Conservation (phyloP, 1,140 invertebrate species). For the Lepidotrigona ventralis region DNA sequence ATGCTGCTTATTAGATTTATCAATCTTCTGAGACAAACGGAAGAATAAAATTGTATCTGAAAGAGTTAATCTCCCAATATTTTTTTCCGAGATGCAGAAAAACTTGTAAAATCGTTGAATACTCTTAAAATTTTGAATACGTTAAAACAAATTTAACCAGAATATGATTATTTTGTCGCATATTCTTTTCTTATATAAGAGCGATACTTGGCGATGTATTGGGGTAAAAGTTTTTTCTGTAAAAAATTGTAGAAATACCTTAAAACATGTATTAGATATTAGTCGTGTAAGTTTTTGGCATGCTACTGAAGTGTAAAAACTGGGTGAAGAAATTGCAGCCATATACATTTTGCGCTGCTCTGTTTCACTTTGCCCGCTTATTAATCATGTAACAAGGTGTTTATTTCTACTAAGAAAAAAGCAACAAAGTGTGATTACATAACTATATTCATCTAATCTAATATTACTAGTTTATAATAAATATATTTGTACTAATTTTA, state of each 20-base stretch:
- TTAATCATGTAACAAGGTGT: constrained; percentile 60
- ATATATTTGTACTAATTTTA: constrained; percentile 71
- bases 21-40: constrained; percentile 10
- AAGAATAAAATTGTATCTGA: constrained; percentile 7
- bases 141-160: constrained; percentile 7
- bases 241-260: constrained; percentile 53
- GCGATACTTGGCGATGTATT: constrained; percentile 5
- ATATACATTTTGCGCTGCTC: constrained; percentile 47
- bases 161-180: constrained; percentile 1
- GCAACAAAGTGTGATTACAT: constrained; percentile 66
- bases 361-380: constrained; percentile 51
- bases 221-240: constrained; percentile 41
- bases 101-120: background rate
- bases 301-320: constrained; percentile 57
- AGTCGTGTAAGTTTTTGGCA: constrained; percentile 36
- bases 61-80: constrained; percentile 12
- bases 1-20: constrained; percentile 14
- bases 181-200: constrained; percentile 29
- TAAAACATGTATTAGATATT: constrained; percentile 36
- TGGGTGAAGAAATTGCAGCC: constrained; percentile 48
- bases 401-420: constrained; percentile 62
- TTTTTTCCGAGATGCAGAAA: background rate
- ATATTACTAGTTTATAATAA: constrained; percentile 68
- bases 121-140: constrained; percentile 17
- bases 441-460: constrained; percentile 62